A percentile compares a stretch with the other conserved stretches of the same genome.
Evolutionary conservation across 2,888 invertebrate genomes (phyloP).

Genomic region (Tenthredo distinguenda): DNA sequence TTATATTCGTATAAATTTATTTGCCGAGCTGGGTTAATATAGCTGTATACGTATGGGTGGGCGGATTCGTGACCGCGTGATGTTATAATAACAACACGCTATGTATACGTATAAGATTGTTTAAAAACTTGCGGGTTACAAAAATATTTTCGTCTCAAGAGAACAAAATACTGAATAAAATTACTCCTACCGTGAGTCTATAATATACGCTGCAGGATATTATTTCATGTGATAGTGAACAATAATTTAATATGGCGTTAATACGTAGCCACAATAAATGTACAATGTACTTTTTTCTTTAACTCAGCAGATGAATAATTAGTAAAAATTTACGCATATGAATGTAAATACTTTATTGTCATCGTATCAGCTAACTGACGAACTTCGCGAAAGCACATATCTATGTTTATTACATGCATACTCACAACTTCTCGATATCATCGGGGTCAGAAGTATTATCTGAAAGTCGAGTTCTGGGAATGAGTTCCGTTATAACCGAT

Average conservation of each 20-base stretch:
- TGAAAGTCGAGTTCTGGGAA: constrained; percentile 37
- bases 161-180: no score
- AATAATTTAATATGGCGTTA: no score
- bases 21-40: neutral
- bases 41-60: neutral
- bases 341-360: neutral
- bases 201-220: no score
- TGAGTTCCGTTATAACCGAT: constrained; percentile 30
- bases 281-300: neutral
- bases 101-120: neutral
- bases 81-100: neutral
- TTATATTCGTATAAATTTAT: neutral
- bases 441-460: constrained; percentile 32
- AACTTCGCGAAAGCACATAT: neutral
- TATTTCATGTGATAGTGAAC: no score
- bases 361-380: neutral
- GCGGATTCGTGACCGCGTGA: neutral
- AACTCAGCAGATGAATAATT: neutral
- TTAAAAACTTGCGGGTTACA: neutral
- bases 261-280: neutral
- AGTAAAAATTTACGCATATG: neutral
- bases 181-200: no score
- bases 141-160: no score
- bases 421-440: constrained; percentile 1
- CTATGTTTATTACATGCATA: neutral